Evolutionary conservation across 1,140 invertebrate species (phyloP), one percentile per base, ranked within the genome.

Genomic region (Hetaerina americana): DNA sequence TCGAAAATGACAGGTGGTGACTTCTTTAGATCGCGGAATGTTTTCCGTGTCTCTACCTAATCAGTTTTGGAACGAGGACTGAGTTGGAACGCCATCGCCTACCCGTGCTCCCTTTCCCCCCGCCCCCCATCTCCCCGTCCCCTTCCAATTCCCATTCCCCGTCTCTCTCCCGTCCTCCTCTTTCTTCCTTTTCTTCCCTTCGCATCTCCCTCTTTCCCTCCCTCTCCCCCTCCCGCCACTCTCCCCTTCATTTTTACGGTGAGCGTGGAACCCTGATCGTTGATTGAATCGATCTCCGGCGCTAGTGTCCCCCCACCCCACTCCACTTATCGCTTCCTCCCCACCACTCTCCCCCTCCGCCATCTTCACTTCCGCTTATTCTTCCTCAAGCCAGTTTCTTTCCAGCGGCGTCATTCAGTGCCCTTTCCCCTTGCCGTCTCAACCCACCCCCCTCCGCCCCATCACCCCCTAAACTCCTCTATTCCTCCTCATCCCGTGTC

Each of bases 151-250:
- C 40, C 40, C 40, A 57, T 57, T 57, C 15, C 15, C 40, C 15
- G 40, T 57, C 40, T 3, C 22, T 57, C 26, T 26, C 68, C 66
- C 49, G 29, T 66, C 57, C 66, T 69, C 68, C 70, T 73, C 57
- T 66, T 31, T 66, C 69, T 73, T 26, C 57, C 70, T 0, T 49
- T 57, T 57, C 40, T 57, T 57, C 22, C 22, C 22, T n/a, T 40
- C 18, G 15, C 40, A 12, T 57, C 22, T 57, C 69, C 22, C 70
- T 66, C 70, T 29, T 26, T 71, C 66, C 49, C 69, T 66, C 57
- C 66, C 70, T 71, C 70, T 73, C 57, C 28, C 69, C 66, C 69
- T 73, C 28, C 57, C 70, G 0, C 69, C 22, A 18, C 40, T 57
- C 22, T 57, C 22, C 22, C 40, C 18, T 40, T 57, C 40, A 12